These are phyloP conservation scores for Phylloscopus trochilus DNA, from an alignment of 2,113 vertebrate genomes.

Conservation along the genomic window DNA sequence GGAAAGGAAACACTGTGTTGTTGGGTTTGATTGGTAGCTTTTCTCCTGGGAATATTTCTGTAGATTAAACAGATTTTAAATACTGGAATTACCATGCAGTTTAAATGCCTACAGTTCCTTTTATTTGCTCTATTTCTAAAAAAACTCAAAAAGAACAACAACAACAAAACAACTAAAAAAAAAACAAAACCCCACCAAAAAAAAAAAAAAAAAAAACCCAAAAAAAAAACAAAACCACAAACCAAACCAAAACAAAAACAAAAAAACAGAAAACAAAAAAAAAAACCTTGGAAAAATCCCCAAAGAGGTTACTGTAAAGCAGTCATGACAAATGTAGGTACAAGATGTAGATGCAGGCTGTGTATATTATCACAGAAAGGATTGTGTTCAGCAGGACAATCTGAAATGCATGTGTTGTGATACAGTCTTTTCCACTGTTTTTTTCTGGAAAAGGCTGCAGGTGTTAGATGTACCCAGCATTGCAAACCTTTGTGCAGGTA, in stretches of 20 bases:
- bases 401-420: conserved; percentile 5
- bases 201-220: too few species aligned
- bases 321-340: neutral
- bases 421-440: neutral
- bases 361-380: neutral
- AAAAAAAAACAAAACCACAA: neutral
- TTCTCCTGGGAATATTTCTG: neutral
- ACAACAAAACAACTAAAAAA: neutral
- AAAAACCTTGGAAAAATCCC: neutral
- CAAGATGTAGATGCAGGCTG: neutral
- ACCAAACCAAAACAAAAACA: too few species aligned
- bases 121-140: neutral
- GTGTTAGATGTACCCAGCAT: neutral
- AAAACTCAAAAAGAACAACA: neutral
- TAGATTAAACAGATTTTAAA: neutral
- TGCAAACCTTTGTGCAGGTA: neutral
- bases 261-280: neutral
- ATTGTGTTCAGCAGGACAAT: neutral
- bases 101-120: neutral
- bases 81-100: neutral
- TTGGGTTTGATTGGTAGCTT: neutral
- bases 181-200: neutral
- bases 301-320: neutral
- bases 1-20: neutral
- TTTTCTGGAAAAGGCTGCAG: conserved; percentile 20